Percentiles rank a stretch among this genome's conserved stretches.
Conservation (phyloP, 1,140 invertebrate genomes). For the Caligus rogercresseyi region DNA sequence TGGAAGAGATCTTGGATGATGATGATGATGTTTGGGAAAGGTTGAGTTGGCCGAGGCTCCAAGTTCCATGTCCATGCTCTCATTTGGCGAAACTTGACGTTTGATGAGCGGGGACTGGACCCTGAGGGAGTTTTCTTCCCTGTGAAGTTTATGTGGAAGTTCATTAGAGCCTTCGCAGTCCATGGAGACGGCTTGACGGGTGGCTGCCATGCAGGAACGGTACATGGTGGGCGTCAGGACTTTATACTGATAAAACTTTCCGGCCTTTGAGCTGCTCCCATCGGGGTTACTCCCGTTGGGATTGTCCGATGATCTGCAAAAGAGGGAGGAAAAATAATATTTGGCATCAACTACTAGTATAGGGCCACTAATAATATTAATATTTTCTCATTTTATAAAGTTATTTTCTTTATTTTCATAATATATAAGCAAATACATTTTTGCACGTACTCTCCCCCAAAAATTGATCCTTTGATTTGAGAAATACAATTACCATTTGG, state of each 20-base stretch:
- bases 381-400: too few species aligned
- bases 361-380: too few species aligned
- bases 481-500: too few species aligned
- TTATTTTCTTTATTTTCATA: too few species aligned
- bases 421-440: too few species aligned
- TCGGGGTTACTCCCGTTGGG: neutral
- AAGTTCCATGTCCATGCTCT: slow-evolving; percentile 14
- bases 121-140: slow-evolving; percentile 4
- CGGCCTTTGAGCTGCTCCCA: neutral
- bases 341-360: too few species aligned
- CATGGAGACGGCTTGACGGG: slow-evolving; percentile 14
- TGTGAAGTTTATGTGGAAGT: neutral
- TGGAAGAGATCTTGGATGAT: neutral
- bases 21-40: neutral
- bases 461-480: too few species aligned
- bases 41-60: slow-evolving; percentile 14
- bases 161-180: slow-evolving; percentile 12
- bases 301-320: neutral
- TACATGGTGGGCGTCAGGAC: slow-evolving; percentile 20
- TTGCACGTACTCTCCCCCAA: too few species aligned
- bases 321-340: too few species aligned
- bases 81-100: neutral
- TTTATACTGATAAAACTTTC: neutral
- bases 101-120: neutral
- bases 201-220: slow-evolving; percentile 13